Base-by-base conservation (phyloP, 2,113 vertebrate species). In the Dicaeum eximium region DNA sequence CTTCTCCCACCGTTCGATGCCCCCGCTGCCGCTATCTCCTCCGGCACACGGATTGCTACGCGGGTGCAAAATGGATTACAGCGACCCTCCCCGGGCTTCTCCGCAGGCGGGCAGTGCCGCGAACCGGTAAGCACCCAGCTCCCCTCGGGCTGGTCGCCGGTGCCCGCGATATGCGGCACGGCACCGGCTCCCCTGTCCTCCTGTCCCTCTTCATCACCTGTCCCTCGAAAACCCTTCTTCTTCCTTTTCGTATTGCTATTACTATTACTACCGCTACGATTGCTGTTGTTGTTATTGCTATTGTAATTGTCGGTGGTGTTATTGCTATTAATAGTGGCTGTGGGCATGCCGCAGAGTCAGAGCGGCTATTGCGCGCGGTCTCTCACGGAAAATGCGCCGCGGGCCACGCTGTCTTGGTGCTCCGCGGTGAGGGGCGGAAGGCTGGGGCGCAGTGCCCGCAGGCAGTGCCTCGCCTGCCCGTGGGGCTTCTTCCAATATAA, bases 31-130 rank as follows among this genome's bases (percentile, higher is more conserved):
- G 50, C 51, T 88, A 28, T 66, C 82, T 54, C 31, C 66, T 70
- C 74, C 23, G 79, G 73, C 54, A 58, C 82, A 81, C 44, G 80
- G 96, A 92, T 96, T 77, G 95, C 90, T 87, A 74, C 78, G 20
- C 24, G 73, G 79, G 80, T 67, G 78, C 61, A 96, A 61, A 86
- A 95, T 96, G 98, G 98, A 98, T 98, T 98, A 98, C 98, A 78
- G 96, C 92, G 77, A 94, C 50, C 84, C n/a, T 90, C 60, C 58
- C 40, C 7, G 95, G 95, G 80, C 85, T 94, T 47, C 93, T 93
- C 90, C 40, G 70, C 95, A 60, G 81, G 75, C 86, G 61, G 11
- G 90, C 88, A 51, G n/a, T 23, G 79, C 96, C 61, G 64, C 93
- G 50, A 97, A 82, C 73, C 48, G 98, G 98, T 98, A 98, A 98